Percentiles rank a stretch among this genome's conserved stretches.
phyloP scores from a whole-genome alignment of 1,140 invertebrate genomes.

The Agraylea sexmaculata region DNA sequence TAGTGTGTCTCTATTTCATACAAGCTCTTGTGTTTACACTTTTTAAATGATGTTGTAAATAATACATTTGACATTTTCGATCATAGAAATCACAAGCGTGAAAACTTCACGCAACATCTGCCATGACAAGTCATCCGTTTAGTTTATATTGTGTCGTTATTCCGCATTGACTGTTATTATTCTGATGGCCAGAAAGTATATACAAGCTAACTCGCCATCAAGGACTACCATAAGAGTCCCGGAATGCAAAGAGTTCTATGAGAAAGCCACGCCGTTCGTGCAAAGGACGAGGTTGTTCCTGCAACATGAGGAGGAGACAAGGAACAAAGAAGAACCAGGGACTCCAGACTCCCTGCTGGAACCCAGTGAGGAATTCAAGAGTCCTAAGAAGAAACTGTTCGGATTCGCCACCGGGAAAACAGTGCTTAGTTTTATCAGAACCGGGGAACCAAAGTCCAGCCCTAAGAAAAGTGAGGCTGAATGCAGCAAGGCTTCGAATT shows the following conservation, averaged over 20 bases:
- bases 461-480: conserved; percentile 6
- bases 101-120: no score
- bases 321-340: not conserved
- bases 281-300: conserved; percentile 37
- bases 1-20: no score
- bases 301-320: conserved; percentile 25
- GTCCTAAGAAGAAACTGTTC: conserved; percentile 13
- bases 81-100: no score
- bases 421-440: conserved; percentile 13
- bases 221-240: conserved; percentile 36
- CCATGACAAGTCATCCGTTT: no score
- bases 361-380: conserved; percentile 8
- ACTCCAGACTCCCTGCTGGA: conserved; percentile 18
- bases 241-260: conserved; percentile 37
- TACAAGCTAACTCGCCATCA: conserved; percentile 34
- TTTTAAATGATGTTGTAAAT: no score
- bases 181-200: conserved; percentile 42
- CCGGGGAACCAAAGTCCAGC: conserved; percentile 2
- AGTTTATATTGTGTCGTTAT: no score
- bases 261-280: conserved; percentile 39
- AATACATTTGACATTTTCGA: no score
- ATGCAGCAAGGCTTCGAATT: conserved; percentile 29
- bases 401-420: conserved; percentile 2
- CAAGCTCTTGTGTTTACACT: no score
- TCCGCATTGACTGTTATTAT: no score